Evolutionary conservation across 2,113 vertebrate genomes (phyloP).

Genomic region (Nematolebias whitei): DNA sequence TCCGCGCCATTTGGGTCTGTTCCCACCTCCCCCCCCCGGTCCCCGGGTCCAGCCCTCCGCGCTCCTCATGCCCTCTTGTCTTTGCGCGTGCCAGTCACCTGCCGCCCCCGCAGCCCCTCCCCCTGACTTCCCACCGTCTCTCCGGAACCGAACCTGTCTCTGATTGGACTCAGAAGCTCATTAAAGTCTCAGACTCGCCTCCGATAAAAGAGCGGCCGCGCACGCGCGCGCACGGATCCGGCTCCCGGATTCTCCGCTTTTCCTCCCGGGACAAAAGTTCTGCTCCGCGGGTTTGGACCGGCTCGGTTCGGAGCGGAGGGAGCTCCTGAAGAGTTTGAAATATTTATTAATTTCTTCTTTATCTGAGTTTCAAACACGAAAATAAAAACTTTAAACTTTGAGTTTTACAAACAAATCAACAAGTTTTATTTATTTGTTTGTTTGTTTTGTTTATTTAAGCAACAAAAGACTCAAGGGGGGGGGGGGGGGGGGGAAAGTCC

Average conservation of each 20-base stretch:
- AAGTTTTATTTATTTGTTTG: no score
- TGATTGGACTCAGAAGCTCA: slow-evolving; percentile 81
- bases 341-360: no score
- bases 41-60: not conserved
- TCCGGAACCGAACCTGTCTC: slow-evolving; percentile 54
- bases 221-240: slow-evolving; percentile 64
- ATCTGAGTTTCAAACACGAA: no score
- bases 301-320: slow-evolving; percentile 80
- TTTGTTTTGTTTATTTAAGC: no score
- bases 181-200: slow-evolving; percentile 81
- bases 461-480: no score
- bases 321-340: slow-evolving; percentile 37
- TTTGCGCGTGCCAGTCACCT: slow-evolving; percentile 91
- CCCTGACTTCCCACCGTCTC: slow-evolving; percentile 60
- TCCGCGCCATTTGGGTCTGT: slow-evolving; percentile 48
- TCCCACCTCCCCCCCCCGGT: slow-evolving; percentile 52
- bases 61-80: slow-evolving; percentile 73
- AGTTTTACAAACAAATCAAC: no score
- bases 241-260: slow-evolving; percentile 81
- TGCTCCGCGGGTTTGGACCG: slow-evolving; percentile 75
- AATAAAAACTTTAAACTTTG: no score
- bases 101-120: slow-evolving; percentile 63
- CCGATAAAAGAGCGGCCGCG: not conserved
- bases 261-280: slow-evolving; percentile 71
- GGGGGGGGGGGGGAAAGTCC: no score